These are phyloP conservation scores for Acronicta psi DNA, from an alignment of 2,888 invertebrate genomes.

Conservation along the genomic window DNA sequence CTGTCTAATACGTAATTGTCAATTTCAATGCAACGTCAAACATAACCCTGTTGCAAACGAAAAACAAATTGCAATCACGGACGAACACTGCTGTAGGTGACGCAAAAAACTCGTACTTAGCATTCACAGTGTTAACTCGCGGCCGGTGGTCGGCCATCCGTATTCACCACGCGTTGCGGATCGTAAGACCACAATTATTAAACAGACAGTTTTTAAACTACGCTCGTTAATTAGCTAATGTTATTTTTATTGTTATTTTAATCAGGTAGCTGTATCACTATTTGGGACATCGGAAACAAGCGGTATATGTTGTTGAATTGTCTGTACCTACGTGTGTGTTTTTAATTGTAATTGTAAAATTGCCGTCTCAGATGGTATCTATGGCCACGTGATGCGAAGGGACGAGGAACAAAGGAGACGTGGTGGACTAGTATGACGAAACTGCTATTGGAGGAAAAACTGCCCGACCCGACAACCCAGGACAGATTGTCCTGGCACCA, in stretches of 20 bases:
- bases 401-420: no score
- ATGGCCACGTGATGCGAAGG: no score
- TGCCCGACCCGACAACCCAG: no score
- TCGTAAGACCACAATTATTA: slow-evolving; percentile 59
- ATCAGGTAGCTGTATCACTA: slow-evolving; percentile 22
- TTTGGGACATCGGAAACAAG: slow-evolving; percentile 40
- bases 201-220: slow-evolving; percentile 52
- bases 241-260: slow-evolving; percentile 44
- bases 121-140: slow-evolving; percentile 49
- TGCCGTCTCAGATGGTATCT: no score
- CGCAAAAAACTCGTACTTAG: slow-evolving; percentile 64
- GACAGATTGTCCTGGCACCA: no score
- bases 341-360: neutral
- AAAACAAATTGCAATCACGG: slow-evolving; percentile 59
- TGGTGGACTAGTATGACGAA: no score
- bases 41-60: slow-evolving; percentile 51
- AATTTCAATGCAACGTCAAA: slow-evolving; percentile 32
- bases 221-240: slow-evolving; percentile 55
- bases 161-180: slow-evolving; percentile 44
- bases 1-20: neutral
- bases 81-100: slow-evolving; percentile 63
- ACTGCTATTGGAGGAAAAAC: no score
- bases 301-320: slow-evolving; percentile 25
- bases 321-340: neutral
- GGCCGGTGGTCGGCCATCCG: slow-evolving; percentile 64